These are phyloP conservation scores for Heliornis fulica DNA, from an alignment of 2,113 vertebrate species.

Conservation along the genomic window DNA sequence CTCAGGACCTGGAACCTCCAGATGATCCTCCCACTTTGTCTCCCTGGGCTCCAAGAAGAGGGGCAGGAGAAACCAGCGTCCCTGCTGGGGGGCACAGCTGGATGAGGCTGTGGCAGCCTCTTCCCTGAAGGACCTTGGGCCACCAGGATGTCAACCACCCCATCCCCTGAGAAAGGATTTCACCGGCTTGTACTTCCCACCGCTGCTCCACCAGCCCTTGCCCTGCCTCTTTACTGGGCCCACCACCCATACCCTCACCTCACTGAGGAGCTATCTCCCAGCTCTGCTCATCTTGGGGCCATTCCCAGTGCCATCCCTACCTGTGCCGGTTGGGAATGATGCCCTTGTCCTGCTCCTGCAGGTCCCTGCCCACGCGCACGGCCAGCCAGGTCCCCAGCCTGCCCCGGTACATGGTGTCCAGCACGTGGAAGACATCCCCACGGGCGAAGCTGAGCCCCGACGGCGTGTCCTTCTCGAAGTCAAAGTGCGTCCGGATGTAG, in stretches of 20 bases:
- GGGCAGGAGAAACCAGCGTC: background rate
- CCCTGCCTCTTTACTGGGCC: background rate
- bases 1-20: background rate
- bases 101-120: background rate
- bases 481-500: conserved; percentile 93
- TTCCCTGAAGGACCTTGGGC: background rate
- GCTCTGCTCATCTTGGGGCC: background rate
- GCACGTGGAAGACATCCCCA: conserved; percentile 91
- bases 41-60: rapidly evolving
- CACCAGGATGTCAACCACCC: background rate
- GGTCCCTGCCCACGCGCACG: conserved; percentile 86
- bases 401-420: conserved; percentile 89
- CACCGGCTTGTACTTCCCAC: rapidly evolving
- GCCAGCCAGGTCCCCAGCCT: conserved; percentile 89
- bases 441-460: conserved; percentile 85
- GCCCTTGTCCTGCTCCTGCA: conserved; percentile 89
- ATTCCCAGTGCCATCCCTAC: conserved; percentile 55
- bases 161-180: background rate
- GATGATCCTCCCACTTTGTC: background rate
- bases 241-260: background rate
- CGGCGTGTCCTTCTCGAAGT: conserved; percentile 81
- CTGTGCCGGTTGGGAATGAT: conserved; percentile 88
- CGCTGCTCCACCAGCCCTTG: background rate
- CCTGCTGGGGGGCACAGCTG: rapidly evolving
- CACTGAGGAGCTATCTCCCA: background rate